These are phyloP conservation scores for Cygnus atratus DNA, from an alignment of 2,113 vertebrate genomes.

Conservation along the genomic window DNA sequence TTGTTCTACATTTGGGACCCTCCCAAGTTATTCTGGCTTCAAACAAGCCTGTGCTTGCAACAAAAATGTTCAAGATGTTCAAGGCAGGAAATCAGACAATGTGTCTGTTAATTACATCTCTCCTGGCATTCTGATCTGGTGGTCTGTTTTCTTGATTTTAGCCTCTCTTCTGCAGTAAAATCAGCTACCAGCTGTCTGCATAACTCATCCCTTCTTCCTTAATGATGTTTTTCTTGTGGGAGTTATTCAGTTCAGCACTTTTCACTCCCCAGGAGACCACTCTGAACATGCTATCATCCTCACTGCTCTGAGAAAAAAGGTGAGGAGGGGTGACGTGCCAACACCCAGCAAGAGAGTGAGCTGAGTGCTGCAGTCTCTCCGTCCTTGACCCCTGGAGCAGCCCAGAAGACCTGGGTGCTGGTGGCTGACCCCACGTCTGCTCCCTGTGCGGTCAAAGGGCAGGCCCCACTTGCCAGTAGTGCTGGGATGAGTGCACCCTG, in stretches of 20 bases:
- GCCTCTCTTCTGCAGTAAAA: not conserved
- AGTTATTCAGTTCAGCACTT: not conserved
- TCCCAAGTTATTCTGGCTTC: not conserved
- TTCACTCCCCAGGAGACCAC: not conserved
- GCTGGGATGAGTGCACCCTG: not conserved
- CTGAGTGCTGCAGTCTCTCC: not conserved
- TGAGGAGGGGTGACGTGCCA: not conserved
- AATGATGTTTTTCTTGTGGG: not conserved
- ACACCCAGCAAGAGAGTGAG: not conserved
- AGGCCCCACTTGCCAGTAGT: fast-evolving
- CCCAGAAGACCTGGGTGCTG: not conserved
- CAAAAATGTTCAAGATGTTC: fast-evolving
- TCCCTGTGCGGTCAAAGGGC: not conserved
- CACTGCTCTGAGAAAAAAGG: not conserved
- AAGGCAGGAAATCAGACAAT: not conserved
- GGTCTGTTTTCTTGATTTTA: not conserved
- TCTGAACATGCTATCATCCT: not conserved
- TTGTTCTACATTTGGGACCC: not conserved
- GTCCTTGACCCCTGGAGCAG: not conserved
- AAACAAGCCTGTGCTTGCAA: not conserved
- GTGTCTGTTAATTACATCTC: not conserved
- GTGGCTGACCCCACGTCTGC: not conserved
- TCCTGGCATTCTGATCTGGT: not conserved
- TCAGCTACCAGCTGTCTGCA: not conserved
- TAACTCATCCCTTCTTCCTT: not conserved